Evolutionary conservation across 2,113 vertebrate species (phyloP), one percentile per base, ranked within the genome.

Genomic region (Eulemur macaco): DNA sequence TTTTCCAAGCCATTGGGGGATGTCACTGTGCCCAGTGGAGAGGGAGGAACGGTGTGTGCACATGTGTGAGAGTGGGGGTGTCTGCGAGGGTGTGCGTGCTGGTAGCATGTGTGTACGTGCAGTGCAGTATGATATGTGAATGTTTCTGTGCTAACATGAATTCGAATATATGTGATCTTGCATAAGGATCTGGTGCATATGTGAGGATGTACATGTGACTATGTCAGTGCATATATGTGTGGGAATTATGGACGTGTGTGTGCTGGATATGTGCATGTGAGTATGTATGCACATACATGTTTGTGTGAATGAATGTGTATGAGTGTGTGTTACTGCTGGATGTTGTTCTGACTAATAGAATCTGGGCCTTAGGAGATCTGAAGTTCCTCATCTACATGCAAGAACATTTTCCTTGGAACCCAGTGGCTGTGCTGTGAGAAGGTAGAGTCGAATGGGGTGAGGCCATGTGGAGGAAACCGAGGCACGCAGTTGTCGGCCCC

Each of bases 401-500:
- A 0, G 39, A 50, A 25, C 45, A 18, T 45, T 18, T 27, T 14
- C 31, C 78, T 85, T 29, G 66, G 90, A 93, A 50, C 18, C 50
- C 52, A 82, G 39, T 15, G 25, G 50, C 78, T 0, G 0, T 25
- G 29, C 60, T 3, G 12, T n/a, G 69, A 83, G 60, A 77, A 60
- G 78, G 69, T n/a, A 76, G 34, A 60, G 52, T 21, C 21, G 45
- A 83, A 81, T 2, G 23, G 69, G 23, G 69, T 42, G 45, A 77
- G 3, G 80, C 64, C 73, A 31, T 0, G 1, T 29, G 39, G 39
- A 42, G 50, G 56, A 82, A 78, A 73, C n/a, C 27, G 31, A 76
- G 42, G 86, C 29, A 29, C 0, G 15, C 3, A 0, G 11, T 31
- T 0, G 0, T 58, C 60, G 9, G 21, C 12, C 34, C 25, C n/a